Conservation (phyloP, 2,113 vertebrate genomes). For the Dromaius novaehollandiae region DNA sequence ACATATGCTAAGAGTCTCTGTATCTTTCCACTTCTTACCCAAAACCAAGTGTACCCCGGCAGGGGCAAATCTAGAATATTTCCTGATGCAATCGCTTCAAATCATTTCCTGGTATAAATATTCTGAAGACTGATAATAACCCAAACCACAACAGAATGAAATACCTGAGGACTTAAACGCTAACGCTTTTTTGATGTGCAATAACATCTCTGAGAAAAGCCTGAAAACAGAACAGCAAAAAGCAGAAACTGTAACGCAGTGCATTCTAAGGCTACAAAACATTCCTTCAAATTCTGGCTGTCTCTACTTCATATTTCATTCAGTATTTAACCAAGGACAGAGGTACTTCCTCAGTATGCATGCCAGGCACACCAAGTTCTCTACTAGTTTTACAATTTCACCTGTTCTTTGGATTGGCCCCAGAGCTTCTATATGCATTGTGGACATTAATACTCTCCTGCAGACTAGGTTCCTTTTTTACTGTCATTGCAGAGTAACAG, state of each 20-base stretch:
- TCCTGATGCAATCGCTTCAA: not conserved
- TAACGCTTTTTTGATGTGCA: not conserved
- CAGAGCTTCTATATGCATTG: not conserved
- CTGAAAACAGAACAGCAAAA: not conserved
- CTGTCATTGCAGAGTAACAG: rapidly evolving
- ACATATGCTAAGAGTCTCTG: rapidly evolving
- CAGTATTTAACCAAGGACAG: not conserved
- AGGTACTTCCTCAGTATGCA: not conserved
- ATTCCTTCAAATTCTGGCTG: not conserved
- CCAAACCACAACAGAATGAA: not conserved
- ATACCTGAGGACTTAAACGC: not conserved
- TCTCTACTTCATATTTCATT: not conserved
- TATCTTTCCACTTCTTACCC: not conserved
- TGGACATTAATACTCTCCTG: not conserved
- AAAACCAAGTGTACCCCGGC: not conserved
- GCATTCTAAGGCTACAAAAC: not conserved
- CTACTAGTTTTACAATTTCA: not conserved
- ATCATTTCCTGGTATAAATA: not conserved
- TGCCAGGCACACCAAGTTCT: not conserved
- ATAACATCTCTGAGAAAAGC: not conserved
- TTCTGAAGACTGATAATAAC: not conserved
- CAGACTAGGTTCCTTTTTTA: not conserved
- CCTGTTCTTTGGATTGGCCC: not conserved
- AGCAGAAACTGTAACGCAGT: not conserved
- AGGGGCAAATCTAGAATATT: not conserved